A percentile compares a stretch with the other conserved stretches of the same genome.
Evolutionary conservation across 92 coral and sea anemone genomes (phyloP).

Genomic region (Paragorgia papillata): DNA sequence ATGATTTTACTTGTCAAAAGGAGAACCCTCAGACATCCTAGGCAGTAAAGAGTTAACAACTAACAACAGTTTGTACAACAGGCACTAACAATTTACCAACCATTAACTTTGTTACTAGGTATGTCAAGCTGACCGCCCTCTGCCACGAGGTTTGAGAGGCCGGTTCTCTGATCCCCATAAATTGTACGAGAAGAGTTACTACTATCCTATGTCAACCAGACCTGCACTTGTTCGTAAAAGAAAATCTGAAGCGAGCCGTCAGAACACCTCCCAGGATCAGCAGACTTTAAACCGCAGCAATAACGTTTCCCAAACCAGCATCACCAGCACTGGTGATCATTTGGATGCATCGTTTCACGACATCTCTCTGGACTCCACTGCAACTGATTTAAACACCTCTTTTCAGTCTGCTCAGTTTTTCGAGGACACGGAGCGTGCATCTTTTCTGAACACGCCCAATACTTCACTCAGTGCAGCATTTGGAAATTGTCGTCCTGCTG

Average conservation of each 20-base stretch:
- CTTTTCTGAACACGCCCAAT: neutral
- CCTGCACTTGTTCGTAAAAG: neutral
- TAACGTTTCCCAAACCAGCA: neutral
- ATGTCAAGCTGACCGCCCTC: slow-evolving; percentile 8
- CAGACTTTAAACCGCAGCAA: too few species aligned
- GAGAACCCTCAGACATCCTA: too few species aligned
- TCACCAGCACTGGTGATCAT: neutral
- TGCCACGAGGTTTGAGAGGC: slow-evolving; percentile 1
- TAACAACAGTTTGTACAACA: too few species aligned
- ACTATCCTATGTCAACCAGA: neutral
- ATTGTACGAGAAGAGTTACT: neutral
- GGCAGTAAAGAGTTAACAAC: too few species aligned
- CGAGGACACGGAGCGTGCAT: neutral
- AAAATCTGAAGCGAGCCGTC: neutral
- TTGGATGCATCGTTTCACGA: neutral
- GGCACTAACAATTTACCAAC: too few species aligned
- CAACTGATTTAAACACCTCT: neutral
- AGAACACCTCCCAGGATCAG: neutral
- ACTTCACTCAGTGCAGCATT: neutral
- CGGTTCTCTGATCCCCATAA: neutral
- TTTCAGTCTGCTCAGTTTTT: neutral
- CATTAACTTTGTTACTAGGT: too few species aligned
- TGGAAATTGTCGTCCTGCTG: neutral
- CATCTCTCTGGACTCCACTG: neutral
- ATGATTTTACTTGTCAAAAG: too few species aligned